Evolutionary conservation across 1,140 invertebrate genomes (phyloP).

Genomic region (Microplitis demolitor): DNA sequence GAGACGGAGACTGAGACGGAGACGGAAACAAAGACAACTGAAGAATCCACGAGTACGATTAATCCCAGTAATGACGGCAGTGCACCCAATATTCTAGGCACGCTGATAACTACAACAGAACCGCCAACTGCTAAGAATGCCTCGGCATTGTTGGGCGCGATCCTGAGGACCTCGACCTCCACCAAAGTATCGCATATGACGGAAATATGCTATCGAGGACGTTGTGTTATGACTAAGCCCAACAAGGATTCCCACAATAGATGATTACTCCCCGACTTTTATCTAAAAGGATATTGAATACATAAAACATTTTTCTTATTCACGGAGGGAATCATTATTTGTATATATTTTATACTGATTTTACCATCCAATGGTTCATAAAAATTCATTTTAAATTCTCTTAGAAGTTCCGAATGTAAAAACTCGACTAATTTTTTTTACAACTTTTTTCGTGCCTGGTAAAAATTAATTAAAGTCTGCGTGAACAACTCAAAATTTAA

Average conservation of each 20-base stretch:
- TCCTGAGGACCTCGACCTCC: conserved; percentile 74
- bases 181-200: conserved; percentile 83
- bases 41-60: too few species aligned
- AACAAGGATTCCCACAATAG: conserved; percentile 34
- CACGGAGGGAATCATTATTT: too few species aligned
- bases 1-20: neutral
- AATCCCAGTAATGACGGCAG: conserved; percentile 10
- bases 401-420: too few species aligned
- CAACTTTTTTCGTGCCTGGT: too few species aligned
- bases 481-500: too few species aligned
- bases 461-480: too few species aligned
- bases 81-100: conserved; percentile 4
- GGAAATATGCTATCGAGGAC: conserved; percentile 83
- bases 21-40: neutral
- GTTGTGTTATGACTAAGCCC: conserved; percentile 76
- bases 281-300: neutral
- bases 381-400: too few species aligned
- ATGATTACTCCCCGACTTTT: neutral
- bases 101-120: conserved; percentile 46
- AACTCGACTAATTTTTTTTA: too few species aligned
- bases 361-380: too few species aligned
- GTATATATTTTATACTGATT: too few species aligned
- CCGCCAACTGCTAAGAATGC: conserved; percentile 17
- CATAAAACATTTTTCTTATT: neutral
- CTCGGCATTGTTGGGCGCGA: conserved; percentile 56